These are phyloP conservation scores for Callipepla californica DNA, from an alignment of 2,113 vertebrate species.

Conservation along the genomic window DNA sequence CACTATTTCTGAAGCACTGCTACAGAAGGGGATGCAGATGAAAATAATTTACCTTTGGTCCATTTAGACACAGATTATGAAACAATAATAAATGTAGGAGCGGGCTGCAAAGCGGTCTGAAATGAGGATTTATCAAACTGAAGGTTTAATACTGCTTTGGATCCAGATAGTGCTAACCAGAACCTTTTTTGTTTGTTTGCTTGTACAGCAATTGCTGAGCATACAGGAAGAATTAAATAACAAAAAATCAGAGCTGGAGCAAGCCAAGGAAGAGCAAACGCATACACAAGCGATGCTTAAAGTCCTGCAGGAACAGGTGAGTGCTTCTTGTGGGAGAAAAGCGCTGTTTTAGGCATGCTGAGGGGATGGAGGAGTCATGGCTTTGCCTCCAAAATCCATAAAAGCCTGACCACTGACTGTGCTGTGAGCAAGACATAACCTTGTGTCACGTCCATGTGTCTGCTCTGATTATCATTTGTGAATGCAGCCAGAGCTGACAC, in stretches of 20 bases:
- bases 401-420: background rate
- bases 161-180: background rate
- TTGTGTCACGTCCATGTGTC: background rate
- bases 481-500: background rate
- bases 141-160: background rate
- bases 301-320: slow-evolving; percentile 85
- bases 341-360: background rate
- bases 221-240: slow-evolving; percentile 91
- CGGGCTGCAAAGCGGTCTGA: slow-evolving; percentile 1
- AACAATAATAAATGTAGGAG: background rate
- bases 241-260: slow-evolving; percentile 90
- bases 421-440: background rate
- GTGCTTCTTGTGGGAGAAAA: background rate
- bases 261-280: slow-evolving; percentile 89
- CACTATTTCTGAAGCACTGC: background rate
- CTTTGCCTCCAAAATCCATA: background rate
- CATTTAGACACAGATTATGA: slow-evolving; percentile 5
- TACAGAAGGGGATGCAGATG: slow-evolving; percentile 16
- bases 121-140: slow-evolving; percentile 11
- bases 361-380: background rate
- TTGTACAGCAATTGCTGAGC: slow-evolving; percentile 87
- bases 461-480: background rate
- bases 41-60: slow-evolving; percentile 26
- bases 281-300: slow-evolving; percentile 82
- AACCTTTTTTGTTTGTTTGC: slow-evolving; percentile 4